Evolutionary conservation across 2,888 invertebrate species (phyloP), one percentile per base, ranked within the genome.

Genomic region (Prosopocoilus inquinatus): DNA sequence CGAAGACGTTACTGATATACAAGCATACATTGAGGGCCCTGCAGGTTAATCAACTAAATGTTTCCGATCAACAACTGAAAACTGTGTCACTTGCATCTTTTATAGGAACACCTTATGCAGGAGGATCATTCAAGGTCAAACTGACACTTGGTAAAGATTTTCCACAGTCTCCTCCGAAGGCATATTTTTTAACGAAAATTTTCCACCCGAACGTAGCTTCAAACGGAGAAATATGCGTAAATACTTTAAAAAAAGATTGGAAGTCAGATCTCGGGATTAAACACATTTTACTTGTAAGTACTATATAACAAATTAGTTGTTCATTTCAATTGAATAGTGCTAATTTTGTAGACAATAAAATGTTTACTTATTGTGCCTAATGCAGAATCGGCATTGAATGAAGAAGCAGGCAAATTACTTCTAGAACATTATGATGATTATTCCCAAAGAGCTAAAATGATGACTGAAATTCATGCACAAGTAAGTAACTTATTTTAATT

Each of bases 281-380:
- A 82, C 96, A 96, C 79, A 91, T 96, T 79, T 82, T 97, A 74
- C 80, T 95, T 77, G 92, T 89, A 77, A 77, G 80, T 77, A 38
- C 7, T 41, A n/a, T n/a, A n/a, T 15, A 28, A 5, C 5, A 5
- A 5, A 4, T 28, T 28, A 28, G 20, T 28, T 28, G 20, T 4
- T 28, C 20, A 1, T 28, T 2, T 3, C 20, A 28, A 28, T 7
- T 28, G 5, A 28, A 28, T 5, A 7, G 20, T 4, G 1, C 4
- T 41, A 11, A 49, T 32, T 58, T 62, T 72, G 75, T 73, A 89
- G 89, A 92, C 96, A 59, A 87, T 97, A 59, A 93, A 93, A 81
- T 96, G 96, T 82, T 85, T 97, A 75, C 84, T 97, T 65, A 96
- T 97, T 78, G 94, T 94, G 75, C 96, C 96, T 73, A 97, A 97